phyloP scores from a whole-genome alignment of 2,888 invertebrate species.

The Gryllus longicercus region DNA sequence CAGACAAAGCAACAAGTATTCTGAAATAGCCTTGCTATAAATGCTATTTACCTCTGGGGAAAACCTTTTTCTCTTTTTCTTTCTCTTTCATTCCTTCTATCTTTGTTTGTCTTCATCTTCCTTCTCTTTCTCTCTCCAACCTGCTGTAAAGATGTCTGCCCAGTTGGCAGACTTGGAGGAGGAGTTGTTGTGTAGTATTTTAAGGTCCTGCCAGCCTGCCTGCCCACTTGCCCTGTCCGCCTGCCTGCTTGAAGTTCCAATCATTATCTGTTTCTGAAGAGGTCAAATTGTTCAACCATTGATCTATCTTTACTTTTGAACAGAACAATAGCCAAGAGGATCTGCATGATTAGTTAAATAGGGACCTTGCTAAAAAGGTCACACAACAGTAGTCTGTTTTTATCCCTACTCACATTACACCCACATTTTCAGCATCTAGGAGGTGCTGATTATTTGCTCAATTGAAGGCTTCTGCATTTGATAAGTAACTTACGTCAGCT shows the following conservation, averaged over 20 bases:
- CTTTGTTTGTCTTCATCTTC: neutral
- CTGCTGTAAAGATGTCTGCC: slow-evolving; percentile 21
- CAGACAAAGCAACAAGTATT: slow-evolving; percentile 28
- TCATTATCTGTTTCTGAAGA: neutral
- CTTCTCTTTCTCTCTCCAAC: slow-evolving; percentile 23
- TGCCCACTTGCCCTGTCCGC: neutral
- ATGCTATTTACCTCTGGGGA: slow-evolving; percentile 26
- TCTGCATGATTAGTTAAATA: no score
- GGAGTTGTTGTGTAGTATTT: slow-evolving; percentile 28
- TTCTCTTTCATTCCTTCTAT: slow-evolving; percentile 18
- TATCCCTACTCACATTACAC: no score
- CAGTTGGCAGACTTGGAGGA: slow-evolving; percentile 29
- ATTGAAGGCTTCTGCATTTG: no score
- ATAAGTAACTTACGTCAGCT: no score
- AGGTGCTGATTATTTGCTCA: no score
- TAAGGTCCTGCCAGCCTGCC: neutral
- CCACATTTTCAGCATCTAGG: no score
- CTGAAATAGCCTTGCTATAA: slow-evolving; percentile 31
- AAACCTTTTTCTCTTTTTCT: slow-evolving; percentile 26
- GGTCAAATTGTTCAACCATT: neutral
- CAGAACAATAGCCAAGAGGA: neutral
- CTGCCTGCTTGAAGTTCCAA: slow-evolving; percentile 17
- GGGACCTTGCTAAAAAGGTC: neutral
- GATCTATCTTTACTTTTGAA: neutral
- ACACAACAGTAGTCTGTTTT: neutral